Conservation (phyloP, 2,113 vertebrate genomes). For the Chunga burmeisteri region DNA sequence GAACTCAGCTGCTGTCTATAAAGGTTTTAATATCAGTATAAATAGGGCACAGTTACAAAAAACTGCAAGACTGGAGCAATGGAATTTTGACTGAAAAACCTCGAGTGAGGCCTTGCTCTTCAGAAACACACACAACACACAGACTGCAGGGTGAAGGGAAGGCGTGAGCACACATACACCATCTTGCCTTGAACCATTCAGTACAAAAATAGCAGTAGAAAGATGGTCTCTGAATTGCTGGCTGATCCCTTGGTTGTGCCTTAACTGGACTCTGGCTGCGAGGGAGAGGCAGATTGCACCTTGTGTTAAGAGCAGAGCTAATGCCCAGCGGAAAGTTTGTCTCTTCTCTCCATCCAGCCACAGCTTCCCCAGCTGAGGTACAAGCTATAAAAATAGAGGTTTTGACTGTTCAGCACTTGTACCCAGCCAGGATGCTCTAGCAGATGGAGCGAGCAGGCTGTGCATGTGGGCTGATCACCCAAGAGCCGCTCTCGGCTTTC, state of each 20-base stretch:
- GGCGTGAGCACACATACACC: slow-evolving; percentile 39
- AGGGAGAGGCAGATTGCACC: slow-evolving; percentile 1
- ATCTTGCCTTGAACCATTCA: slow-evolving; percentile 29
- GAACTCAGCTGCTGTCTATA: slow-evolving; percentile 58
- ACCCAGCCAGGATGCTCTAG: neutral
- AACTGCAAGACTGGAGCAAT: slow-evolving; percentile 66
- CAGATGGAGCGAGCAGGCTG: neutral
- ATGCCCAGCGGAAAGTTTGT: neutral
- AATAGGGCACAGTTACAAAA: slow-evolving; percentile 82
- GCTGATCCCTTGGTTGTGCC: slow-evolving; percentile 42
- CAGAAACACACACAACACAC: slow-evolving; percentile 33
- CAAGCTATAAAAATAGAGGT: slow-evolving; percentile 73
- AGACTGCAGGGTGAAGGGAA: slow-evolving; percentile 27
- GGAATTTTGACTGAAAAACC: slow-evolving; percentile 49
- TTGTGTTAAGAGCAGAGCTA: slow-evolving; percentile 6
- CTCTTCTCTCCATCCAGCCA: slow-evolving; percentile 26
- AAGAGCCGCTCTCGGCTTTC: neutral
- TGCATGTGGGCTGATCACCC: neutral
- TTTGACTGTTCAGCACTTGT: neutral
- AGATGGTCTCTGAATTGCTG: slow-evolving; percentile 52
- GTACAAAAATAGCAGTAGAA: slow-evolving; percentile 63
- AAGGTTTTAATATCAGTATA: slow-evolving; percentile 84
- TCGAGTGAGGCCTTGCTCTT: slow-evolving; percentile 20
- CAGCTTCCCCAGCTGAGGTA: slow-evolving; percentile 19
- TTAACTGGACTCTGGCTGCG: neutral